Evolutionary conservation across 92 coral and sea anemone species (phyloP), one percentile per base, ranked within the genome.

Genomic region (Porites evermanni): DNA sequence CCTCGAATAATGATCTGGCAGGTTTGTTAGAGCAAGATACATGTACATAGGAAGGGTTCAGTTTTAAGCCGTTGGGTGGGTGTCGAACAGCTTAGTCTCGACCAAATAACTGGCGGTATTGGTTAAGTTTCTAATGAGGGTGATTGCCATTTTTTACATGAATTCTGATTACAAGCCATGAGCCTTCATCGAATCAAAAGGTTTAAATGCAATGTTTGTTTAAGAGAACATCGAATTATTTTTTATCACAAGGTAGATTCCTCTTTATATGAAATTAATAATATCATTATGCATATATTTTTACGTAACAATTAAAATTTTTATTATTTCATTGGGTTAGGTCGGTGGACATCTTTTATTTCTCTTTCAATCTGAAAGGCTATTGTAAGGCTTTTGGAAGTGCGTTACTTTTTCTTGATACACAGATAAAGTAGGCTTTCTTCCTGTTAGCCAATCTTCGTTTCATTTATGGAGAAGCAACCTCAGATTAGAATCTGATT

Each of bases 1-100:
- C 96, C 97, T 54, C 88, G 95, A 82, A 68, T 97, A 32, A 83
- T 97, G 91, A 94, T 95, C 17, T 97, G 99, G 99, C 98, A 95
- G 88, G 93, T 95, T 47, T 72, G 64, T 54, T 83, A 63, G 23
- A 60, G 44, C 16, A 5, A 17, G 56, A 13, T 81, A 8, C 54
- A 51, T 23, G 29, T 50, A 52, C 69, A 64, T 38, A 38, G 47
- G 47, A 38, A 38, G 47, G 47, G 6, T 3, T 38, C 47, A 38
- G 47, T 38, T 4, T 38, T 38, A 38, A 38, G 47, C 47, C 47
- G 47, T 38, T 38, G 47, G 47, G 3, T 38, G 6, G 47, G 47
- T 38, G 47, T 38, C 47, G 47, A 38, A 38, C 47, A 38, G 47
- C 47, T 38, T 38, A 4, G 47, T 38, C 6, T 38, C 47, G 32